These are phyloP conservation scores for Diploscapter pachys DNA, from an alignment of 1,140 invertebrate genomes.

Conservation along the genomic window DNA sequence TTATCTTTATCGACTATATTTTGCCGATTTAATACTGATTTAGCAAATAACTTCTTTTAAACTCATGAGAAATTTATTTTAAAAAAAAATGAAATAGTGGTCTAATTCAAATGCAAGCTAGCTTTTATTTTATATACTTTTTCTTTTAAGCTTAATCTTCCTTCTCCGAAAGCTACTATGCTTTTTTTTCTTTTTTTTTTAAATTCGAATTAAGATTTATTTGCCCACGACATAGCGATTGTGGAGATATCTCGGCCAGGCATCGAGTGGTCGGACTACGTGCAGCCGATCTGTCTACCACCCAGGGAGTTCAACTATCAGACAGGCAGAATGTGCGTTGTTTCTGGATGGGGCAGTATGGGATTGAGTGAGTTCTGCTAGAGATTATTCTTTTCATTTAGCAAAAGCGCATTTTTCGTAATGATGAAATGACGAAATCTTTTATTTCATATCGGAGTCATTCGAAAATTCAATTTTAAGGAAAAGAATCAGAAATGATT, in stretches of 20 bases:
- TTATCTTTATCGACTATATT: no score
- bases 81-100: no score
- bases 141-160: conserved; percentile 27
- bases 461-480: no score
- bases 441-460: not conserved
- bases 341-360: conserved; percentile 37
- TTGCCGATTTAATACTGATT: no score
- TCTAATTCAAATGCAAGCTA: no score
- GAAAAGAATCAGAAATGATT: not conserved
- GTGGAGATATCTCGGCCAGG: conserved; percentile 16
- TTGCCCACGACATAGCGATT: conserved; percentile 31
- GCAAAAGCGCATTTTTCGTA: not conserved
- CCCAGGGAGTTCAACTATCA: conserved; percentile 21
- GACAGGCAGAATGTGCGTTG: conserved; percentile 27
- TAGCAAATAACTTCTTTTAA: not conserved
- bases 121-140: not conserved
- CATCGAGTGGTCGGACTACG: conserved; percentile 18
- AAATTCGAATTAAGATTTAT: conserved; percentile 14
- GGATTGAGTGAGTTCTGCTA: conserved; percentile 22
- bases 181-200: not conserved
- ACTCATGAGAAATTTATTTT: not conserved
- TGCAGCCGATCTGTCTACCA: conserved; percentile 29
- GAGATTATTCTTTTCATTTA: conserved; percentile 7
- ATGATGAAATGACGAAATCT: not conserved
- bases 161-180: not conserved